Base-by-base conservation (phyloP, 1,140 invertebrate species). In the Oedothorax gibbosus region DNA sequence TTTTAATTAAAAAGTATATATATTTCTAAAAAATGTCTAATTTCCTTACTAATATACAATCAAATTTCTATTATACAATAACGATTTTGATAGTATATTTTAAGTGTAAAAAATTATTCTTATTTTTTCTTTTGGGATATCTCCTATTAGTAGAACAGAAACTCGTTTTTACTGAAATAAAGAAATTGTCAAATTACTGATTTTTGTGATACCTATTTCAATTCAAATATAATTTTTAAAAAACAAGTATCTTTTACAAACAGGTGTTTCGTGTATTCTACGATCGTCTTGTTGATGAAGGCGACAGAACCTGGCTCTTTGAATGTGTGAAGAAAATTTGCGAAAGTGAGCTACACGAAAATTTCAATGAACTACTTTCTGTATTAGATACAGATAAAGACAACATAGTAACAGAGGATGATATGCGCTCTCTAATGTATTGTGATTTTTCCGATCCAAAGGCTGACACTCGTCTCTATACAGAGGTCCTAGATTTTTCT, bases 371-470 rank as follows among this genome's bases (percentile, higher is more conserved):
- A 53, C 88, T 94, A 35, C 91, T 93, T 64, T 88, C 87, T 18
- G 89, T 91, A 77, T 88, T 93, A 50, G 91, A 92, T 85, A 87
- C 89, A 64, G 90, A 92, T 78, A 88, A 87, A 50, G 90, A 91
- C 87, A 91, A 91, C 51, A 90, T 89, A 71, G 92, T 96, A 62
- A 94, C 93, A 7, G 95, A 96, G 88, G 91, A 92, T 65, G 95
- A 98, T 90, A 91, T 98, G 15, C 92, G 97, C 78, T 95, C 94
- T 87, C 91, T 99, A 62, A 93, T 99, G 53, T 99, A 96, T 89
- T 99, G 98, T 90, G 97, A 99, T 90, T 99, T 99, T 90, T 93
- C 93, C 1, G 97, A 99, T 91, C 95, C 96, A 0, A 98, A 98
- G 92, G 94, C 94, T 1, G 97, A 98, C 87, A 93, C 93, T 49